These are phyloP conservation scores for Lasioglossum pauxillum DNA, from an alignment of 2,888 invertebrate genomes.

Conservation along the genomic window DNA sequence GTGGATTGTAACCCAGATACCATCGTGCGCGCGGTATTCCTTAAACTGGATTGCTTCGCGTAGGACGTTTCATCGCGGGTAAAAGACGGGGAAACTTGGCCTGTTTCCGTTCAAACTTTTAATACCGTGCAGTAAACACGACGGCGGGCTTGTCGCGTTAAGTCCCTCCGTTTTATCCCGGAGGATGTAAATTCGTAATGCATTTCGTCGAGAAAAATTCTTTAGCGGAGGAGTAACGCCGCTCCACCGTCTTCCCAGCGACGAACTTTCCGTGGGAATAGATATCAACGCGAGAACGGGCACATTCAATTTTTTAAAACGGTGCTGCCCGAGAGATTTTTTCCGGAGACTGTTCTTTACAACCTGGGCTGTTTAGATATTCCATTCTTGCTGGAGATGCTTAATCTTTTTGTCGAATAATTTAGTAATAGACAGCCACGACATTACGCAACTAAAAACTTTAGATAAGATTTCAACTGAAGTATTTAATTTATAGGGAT, in stretches of 20 bases:
- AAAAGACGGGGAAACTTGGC: constrained; percentile 22
- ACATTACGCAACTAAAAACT: not conserved
- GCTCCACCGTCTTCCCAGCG: not conserved
- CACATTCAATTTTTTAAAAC: constrained; percentile 5
- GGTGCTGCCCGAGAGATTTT: not conserved
- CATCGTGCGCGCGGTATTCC: not conserved
- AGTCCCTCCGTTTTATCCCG: constrained; percentile 42
- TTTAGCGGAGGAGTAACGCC: not conserved
- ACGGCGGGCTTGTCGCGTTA: constrained; percentile 27
- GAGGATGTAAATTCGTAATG: constrained; percentile 22
- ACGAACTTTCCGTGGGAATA: not conserved
- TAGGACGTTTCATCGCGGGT: constrained; percentile 14
- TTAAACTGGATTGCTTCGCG: constrained; percentile 10
- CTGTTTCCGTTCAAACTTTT: constrained; percentile 45
- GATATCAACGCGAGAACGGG: not conserved
- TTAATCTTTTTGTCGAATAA: not conserved
- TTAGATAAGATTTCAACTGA: not conserved
- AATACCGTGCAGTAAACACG: constrained; percentile 47
- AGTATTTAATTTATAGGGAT: no score
- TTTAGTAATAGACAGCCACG: not conserved
- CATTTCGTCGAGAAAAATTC: not conserved
- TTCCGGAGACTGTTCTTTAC: not conserved
- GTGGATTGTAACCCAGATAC: constrained; percentile 49
- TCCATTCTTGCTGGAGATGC: not conserved
- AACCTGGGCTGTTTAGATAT: not conserved